Percentiles rank a stretch among this genome's conserved stretches.
Conservation (phyloP, 2,888 invertebrate species). For the Ornithoptera alexandrae region DNA sequence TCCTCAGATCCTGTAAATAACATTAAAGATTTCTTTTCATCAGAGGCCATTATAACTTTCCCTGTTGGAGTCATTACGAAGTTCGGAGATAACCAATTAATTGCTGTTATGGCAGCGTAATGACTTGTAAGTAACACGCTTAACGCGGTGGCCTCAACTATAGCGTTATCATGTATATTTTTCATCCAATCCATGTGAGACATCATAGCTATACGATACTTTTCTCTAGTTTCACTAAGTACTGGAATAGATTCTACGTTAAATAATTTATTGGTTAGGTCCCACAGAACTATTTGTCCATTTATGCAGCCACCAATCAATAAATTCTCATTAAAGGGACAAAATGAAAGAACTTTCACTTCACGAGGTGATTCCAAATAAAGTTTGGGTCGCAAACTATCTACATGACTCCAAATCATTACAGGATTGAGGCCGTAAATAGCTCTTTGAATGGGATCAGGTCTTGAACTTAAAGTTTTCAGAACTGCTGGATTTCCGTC, state of each 20-base stretch:
- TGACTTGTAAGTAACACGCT: conserved; percentile 83
- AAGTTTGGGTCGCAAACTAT: conserved; percentile 84
- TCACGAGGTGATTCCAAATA: conserved; percentile 84
- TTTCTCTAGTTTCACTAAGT: conserved; percentile 81
- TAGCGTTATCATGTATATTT: conserved; percentile 77
- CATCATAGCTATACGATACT: conserved; percentile 81
- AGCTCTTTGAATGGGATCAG: conserved; percentile 76
- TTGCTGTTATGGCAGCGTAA: conserved; percentile 80
- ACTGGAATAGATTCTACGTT: conserved; percentile 82
- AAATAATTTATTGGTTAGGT: conserved; percentile 82
- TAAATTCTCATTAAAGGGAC: conserved; percentile 84
- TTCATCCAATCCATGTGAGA: conserved; percentile 86
- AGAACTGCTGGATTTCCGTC: conserved; percentile 76
- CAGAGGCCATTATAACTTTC: conserved; percentile 54
- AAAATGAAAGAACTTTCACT: conserved; percentile 83
- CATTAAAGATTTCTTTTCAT: conserved; percentile 73
- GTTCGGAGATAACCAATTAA: conserved; percentile 85
- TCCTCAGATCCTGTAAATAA: conserved; percentile 84
- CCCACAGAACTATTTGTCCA: conserved; percentile 87
- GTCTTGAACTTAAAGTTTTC: conserved; percentile 58
- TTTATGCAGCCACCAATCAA: conserved; percentile 86
- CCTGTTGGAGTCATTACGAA: conserved; percentile 82
- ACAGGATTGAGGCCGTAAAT: conserved; percentile 83
- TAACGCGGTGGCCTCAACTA: conserved; percentile 80
- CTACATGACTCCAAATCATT: conserved; percentile 87